Percentiles rank a stretch among this genome's conserved stretches.
These are phyloP conservation scores for Ylistrum balloti DNA, from an alignment of 1,140 invertebrate genomes.

Conservation along the genomic window DNA sequence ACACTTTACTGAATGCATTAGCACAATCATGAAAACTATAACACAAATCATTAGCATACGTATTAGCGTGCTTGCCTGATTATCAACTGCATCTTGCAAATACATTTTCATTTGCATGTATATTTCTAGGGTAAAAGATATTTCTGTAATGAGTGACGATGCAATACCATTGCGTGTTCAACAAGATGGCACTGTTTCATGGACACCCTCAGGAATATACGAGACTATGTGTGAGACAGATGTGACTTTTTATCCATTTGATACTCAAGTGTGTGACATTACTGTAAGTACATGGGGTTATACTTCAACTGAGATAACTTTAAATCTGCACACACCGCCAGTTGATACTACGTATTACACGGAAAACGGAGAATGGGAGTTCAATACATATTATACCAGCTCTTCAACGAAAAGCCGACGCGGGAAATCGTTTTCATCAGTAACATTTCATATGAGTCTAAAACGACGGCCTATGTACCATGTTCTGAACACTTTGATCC, in stretches of 20 bases:
- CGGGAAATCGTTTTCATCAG: not conserved
- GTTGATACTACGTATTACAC: not conserved
- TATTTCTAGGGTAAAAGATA: not conserved
- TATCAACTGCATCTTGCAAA: too few relatives aligned
- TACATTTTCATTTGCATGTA: not conserved
- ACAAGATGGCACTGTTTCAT: not conserved
- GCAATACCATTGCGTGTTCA: not conserved
- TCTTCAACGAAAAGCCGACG: not conserved
- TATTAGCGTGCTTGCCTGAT: too few relatives aligned
- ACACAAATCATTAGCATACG: too few relatives aligned
- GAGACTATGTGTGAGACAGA: conserved; percentile 17
- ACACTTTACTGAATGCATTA: too few relatives aligned
- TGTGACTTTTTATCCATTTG: conserved; percentile 41
- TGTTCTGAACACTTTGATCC: conserved; percentile 24
- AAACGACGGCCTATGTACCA: not conserved
- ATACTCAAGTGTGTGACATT: not conserved
- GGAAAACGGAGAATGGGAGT: conserved; percentile 44
- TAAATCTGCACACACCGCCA: not conserved
- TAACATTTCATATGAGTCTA: not conserved
- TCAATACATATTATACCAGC: not conserved
- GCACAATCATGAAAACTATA: too few relatives aligned
- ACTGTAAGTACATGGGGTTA: conserved; percentile 40
- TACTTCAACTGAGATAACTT: not conserved
- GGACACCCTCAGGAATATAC: not conserved
- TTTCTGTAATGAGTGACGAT: not conserved